Percentiles rank a stretch among this genome's conserved stretches.
Conservation (phyloP, 2,888 invertebrate species). For the Timema podura region DNA sequence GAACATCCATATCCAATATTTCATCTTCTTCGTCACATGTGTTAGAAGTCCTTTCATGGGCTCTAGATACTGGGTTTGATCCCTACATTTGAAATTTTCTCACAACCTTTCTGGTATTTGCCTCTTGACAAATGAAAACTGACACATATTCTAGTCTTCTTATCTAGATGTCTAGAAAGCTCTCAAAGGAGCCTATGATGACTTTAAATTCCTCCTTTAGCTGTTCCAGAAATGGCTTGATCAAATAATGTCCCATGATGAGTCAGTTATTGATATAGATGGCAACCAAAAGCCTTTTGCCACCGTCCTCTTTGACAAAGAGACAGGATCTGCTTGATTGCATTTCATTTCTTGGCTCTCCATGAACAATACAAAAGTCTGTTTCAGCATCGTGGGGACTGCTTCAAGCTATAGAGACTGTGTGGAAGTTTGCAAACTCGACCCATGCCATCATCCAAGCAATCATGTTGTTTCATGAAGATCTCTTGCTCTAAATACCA, state of each 20-base stretch:
- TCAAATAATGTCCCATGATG: conserved; percentile 18
- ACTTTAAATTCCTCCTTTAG: conserved; percentile 25
- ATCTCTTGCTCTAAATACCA: conserved; percentile 31
- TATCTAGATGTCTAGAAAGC: neutral
- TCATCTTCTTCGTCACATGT: too few species aligned
- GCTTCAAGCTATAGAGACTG: conserved; percentile 11
- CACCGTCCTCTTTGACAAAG: neutral
- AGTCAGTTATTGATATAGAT: conserved; percentile 37
- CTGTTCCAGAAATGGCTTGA: conserved; percentile 26
- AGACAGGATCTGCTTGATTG: conserved; percentile 14
- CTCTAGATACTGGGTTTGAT: neutral
- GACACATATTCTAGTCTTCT: neutral
- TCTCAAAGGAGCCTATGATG: neutral
- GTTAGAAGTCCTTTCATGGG: neutral
- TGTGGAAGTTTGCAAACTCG: neutral
- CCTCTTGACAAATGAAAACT: too few species aligned
- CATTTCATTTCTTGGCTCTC: neutral
- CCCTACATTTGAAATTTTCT: too few species aligned
- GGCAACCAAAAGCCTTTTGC: conserved; percentile 33
- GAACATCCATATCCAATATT: too few species aligned
- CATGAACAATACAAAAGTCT: conserved; percentile 21
- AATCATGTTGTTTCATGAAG: neutral
- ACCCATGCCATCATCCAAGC: conserved; percentile 7
- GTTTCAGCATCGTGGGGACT: conserved; percentile 11
- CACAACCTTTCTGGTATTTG: too few species aligned